Evolutionary conservation across 2,888 invertebrate species (phyloP), one percentile per base, ranked within the genome.

Genomic region (Stenolophus ochropezus): DNA sequence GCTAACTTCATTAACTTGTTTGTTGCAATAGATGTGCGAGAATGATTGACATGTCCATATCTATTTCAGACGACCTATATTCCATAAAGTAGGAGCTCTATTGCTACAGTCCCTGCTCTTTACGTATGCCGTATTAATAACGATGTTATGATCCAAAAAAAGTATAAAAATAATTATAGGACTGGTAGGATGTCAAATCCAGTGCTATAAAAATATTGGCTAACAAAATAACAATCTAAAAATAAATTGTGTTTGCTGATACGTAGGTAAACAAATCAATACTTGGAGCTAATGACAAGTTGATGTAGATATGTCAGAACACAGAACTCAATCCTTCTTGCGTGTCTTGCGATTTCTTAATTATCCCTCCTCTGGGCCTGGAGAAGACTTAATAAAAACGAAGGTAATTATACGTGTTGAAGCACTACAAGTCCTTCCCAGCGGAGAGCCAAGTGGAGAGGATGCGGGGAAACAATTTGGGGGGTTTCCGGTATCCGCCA

Each of bases 361-460:
- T 71, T 71, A 71, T 71, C 47, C 33, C 47, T 71, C 33, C 71
- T 21, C 33, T 14, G 20, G 71, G 20, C 42, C 71, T 71, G 18
- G 33, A 20, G 21, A 71, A 42, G 71, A 18, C 71, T 71, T 71
- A 71, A 33, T 71, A 71, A 71, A 71, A 71, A 71, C 71, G 71
- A 20, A 71, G 18, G 33, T 71, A 71, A 71, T 71, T 71, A 71
- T 71, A 71, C 71, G 20, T 71, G 16, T 20, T 71, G 18, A 71
- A 47, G 42, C 47, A 33, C 71, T 71, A 47, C 42, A 71, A 71
- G 71, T 47, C 33, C 42, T 71, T 71, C 33, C 42, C 33, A n/a
- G 20, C 16, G 42, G 33, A 42, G 25, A 42, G 18, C 33, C 6
- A 1, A 42, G 33, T 21, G 21, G 20, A 20, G 18, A 18, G 56